Evolutionary conservation across 2,113 vertebrate species (phyloP).

Genomic region (Fulmarus glacialis): DNA sequence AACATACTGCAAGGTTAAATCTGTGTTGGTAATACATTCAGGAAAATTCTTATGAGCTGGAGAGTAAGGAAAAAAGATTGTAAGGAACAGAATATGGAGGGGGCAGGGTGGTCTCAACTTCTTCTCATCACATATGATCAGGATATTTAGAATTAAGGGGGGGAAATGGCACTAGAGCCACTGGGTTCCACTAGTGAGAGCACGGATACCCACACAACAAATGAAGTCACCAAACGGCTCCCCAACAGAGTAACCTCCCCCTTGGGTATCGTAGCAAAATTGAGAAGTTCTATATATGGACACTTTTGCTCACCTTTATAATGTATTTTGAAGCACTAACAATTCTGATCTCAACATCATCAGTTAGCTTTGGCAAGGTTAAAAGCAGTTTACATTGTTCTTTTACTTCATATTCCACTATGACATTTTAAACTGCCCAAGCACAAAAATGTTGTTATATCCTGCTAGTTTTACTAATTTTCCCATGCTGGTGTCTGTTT

Average conservation of each 20-base stretch:
- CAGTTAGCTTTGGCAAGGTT: neutral
- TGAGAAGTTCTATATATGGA: accelerated
- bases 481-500: neutral
- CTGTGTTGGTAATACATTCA: neutral
- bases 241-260: neutral
- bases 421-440: neutral
- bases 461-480: neutral
- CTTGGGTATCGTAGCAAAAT: accelerated
- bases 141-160: neutral
- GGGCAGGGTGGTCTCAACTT: neutral
- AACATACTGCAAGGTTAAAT: neutral
- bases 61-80: neutral
- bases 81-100: neutral
- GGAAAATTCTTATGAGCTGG: neutral
- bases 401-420: neutral
- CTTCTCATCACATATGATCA: neutral
- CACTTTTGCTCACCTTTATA: neutral
- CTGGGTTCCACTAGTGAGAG: neutral
- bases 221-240: neutral
- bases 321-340: neutral
- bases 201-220: neutral
- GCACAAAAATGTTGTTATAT: neutral
- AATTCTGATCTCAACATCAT: accelerated
- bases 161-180: neutral
- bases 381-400: neutral